phyloP scores from a whole-genome alignment of 2,113 vertebrate species.

The Dunckerocampus dactyliophorus region DNA sequence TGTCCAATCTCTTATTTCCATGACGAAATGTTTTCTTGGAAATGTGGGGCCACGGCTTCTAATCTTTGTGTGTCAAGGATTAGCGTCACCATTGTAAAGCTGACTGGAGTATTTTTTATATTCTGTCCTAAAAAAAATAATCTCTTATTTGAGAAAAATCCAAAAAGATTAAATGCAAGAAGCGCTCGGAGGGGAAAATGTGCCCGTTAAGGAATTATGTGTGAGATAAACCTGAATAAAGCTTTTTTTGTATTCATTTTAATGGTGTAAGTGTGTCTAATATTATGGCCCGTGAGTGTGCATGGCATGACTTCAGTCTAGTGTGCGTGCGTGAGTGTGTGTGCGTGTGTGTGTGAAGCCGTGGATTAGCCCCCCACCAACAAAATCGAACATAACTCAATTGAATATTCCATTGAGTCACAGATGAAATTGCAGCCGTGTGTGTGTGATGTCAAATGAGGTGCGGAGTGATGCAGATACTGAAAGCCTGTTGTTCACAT shows the following conservation, averaged over 20 bases:
- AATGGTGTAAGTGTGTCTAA: too few relatives aligned
- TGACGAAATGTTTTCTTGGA: slow-evolving; percentile 6
- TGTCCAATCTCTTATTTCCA: background rate
- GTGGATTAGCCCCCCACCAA: too few relatives aligned
- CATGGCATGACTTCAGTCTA: too few relatives aligned
- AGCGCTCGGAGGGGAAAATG: background rate
- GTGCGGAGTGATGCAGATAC: background rate
- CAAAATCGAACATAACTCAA: slow-evolving; percentile 10
- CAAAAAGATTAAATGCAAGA: background rate
- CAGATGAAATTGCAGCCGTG: background rate
- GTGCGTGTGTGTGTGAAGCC: background rate
- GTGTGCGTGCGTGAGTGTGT: too few relatives aligned
- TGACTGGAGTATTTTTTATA: background rate
- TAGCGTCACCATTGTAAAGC: background rate
- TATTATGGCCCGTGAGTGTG: too few relatives aligned
- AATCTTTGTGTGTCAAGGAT: slow-evolving; percentile 3
- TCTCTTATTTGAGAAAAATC: background rate
- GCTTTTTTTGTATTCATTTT: too few relatives aligned
- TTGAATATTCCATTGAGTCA: slow-evolving; percentile 25
- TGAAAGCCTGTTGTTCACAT: too few relatives aligned
- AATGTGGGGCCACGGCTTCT: background rate
- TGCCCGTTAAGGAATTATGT: background rate
- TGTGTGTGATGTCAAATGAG: background rate
- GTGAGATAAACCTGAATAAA: background rate
- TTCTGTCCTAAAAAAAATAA: background rate